Percentiles rank a stretch among this genome's conserved stretches.
phyloP scores from a whole-genome alignment of 2,797 vertebrate species.

The Corythornis leucogaster region DNA sequence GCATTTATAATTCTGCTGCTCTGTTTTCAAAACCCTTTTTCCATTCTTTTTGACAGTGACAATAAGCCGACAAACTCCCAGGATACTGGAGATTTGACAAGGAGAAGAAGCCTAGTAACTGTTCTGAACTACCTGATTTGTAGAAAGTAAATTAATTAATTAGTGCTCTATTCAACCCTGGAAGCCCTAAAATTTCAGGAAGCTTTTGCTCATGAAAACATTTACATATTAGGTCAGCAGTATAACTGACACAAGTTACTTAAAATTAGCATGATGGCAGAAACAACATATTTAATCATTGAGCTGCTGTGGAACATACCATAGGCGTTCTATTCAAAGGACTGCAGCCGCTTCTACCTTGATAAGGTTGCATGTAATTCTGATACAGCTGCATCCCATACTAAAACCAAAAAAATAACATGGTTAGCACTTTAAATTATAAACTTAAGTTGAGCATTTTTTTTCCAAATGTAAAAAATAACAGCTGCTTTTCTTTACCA shows the following conservation, averaged over 20 bases:
- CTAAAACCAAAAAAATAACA: constrained; percentile 78
- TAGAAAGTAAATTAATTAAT: neutral
- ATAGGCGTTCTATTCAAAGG: constrained; percentile 88
- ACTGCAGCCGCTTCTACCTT: constrained; percentile 81
- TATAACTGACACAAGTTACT: neutral
- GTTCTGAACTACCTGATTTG: neutral
- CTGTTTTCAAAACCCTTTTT: neutral
- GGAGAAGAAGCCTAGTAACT: neutral
- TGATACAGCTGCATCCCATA: constrained; percentile 95
- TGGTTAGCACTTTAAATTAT: constrained; percentile 29
- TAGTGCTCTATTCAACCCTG: neutral
- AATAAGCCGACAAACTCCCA: neutral
- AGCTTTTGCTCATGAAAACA: neutral
- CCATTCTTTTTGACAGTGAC: neutral
- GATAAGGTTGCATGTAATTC: constrained; percentile 93
- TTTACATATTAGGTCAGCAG: neutral
- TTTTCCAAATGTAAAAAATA: neutral
- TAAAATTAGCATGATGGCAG: neutral
- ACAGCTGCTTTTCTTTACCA: neutral
- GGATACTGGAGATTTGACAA: neutral
- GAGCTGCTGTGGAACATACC: constrained; percentile 81
- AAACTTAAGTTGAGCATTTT: neutral
- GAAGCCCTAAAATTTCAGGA: neutral
- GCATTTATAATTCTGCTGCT: neutral
- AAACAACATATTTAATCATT: neutral